Conservation (phyloP, 2,797 vertebrate genomes). For the Neosilurus mollespiculum region DNA sequence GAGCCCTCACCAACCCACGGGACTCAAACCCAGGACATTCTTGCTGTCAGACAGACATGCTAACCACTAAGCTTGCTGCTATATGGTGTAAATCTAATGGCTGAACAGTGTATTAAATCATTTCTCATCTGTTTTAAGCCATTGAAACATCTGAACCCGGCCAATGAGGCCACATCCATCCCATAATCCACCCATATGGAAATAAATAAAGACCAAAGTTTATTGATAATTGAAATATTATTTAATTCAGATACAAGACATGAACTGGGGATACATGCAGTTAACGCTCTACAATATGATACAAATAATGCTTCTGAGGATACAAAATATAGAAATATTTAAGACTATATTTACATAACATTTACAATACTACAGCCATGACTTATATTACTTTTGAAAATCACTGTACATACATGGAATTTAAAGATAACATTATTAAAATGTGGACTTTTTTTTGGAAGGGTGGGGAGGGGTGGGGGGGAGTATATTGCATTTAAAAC, state of each 20-base stretch:
- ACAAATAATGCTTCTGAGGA: slow-evolving; percentile 82
- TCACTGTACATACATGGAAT: slow-evolving; percentile 78
- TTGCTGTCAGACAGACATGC: too few species aligned
- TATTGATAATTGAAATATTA: slow-evolving; percentile 71
- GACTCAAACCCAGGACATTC: too few species aligned
- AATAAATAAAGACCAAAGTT: slow-evolving; percentile 47
- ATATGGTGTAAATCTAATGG: too few species aligned
- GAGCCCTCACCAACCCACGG: too few species aligned
- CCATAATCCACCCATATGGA: not conserved
- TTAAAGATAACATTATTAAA: slow-evolving; percentile 67
- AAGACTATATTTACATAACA: slow-evolving; percentile 82
- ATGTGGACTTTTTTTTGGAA: slow-evolving; percentile 68
- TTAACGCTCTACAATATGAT: slow-evolving; percentile 74
- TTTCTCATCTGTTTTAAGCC: not conserved
- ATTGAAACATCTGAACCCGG: not conserved
- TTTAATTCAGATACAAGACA: slow-evolving; percentile 80
- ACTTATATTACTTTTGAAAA: slow-evolving; percentile 80
- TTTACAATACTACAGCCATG: slow-evolving; percentile 87
- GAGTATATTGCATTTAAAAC: slow-evolving; percentile 80
- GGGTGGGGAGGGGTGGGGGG: slow-evolving; percentile 67
- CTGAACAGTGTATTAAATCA: not conserved
- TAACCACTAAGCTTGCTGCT: too few species aligned
- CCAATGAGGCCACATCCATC: not conserved
- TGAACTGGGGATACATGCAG: slow-evolving; percentile 79
- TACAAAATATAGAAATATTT: slow-evolving; percentile 88